Evolutionary conservation across 2,888 invertebrate species (phyloP).

Genomic region (Chloroclystis v-ata): DNA sequence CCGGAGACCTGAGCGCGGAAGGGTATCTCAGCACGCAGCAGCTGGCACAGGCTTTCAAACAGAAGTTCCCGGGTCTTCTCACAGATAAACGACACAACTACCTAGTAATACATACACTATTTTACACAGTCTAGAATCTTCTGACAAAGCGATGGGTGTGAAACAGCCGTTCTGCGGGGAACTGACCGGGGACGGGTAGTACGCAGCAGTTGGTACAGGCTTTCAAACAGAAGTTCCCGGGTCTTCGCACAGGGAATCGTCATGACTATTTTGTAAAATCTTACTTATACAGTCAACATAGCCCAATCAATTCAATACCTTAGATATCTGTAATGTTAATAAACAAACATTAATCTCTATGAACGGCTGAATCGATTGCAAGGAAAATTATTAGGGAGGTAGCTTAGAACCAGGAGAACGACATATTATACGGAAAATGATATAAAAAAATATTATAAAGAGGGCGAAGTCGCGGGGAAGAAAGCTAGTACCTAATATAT

Average conservation of each 20-base stretch:
- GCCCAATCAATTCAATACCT: too few relatives aligned
- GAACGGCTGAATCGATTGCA: too few relatives aligned
- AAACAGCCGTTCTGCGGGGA: slow-evolving; percentile 77
- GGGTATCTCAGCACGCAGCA: slow-evolving; percentile 82
- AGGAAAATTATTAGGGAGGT: too few relatives aligned
- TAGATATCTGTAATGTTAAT: too few relatives aligned
- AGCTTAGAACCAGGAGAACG: too few relatives aligned
- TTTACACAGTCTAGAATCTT: slow-evolving; percentile 82
- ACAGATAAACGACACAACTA: slow-evolving; percentile 74
- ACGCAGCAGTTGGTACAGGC: slow-evolving; percentile 82
- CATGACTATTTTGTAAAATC: slow-evolving; percentile 77
- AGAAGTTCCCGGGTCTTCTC: slow-evolving; percentile 81
- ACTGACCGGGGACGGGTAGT: slow-evolving; percentile 81
- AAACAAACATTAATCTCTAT: too few relatives aligned
- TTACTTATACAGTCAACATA: too few relatives aligned
- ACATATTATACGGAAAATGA: too few relatives aligned
- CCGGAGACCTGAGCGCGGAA: slow-evolving; percentile 80
- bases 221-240: slow-evolving; percentile 81
- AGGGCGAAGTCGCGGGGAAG: too few relatives aligned
- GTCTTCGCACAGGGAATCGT: slow-evolving; percentile 76
- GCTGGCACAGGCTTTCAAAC: slow-evolving; percentile 82
- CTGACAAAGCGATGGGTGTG: slow-evolving; percentile 81
- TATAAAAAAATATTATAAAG: too few relatives aligned
- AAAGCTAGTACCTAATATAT: too few relatives aligned
- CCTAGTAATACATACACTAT: slow-evolving; percentile 76